Percentiles rank a stretch among this genome's conserved stretches.
phyloP scores from a whole-genome alignment of 1,140 invertebrate genomes.

The Aporrectodea caliginosa region DNA sequence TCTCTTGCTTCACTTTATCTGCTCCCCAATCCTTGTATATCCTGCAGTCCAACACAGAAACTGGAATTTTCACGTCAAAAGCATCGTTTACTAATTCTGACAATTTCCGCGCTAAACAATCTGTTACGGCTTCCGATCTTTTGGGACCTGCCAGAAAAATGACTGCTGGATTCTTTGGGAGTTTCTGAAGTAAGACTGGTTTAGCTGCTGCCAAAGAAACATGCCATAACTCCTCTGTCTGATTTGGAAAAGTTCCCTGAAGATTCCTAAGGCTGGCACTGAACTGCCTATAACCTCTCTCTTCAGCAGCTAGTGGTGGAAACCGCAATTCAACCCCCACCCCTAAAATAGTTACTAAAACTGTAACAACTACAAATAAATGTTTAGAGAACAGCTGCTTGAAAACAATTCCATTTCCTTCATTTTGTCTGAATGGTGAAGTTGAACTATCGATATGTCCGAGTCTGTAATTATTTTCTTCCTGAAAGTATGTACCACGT shows the following conservation, averaged over 20 bases:
- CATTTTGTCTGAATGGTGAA: no score
- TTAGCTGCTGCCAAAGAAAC: not conserved
- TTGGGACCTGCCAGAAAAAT: not conserved
- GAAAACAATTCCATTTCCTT: no score
- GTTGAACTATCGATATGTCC: no score
- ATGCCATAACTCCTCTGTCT: not conserved
- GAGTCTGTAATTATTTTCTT: no score
- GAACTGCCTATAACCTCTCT: not conserved
- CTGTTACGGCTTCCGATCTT: not conserved
- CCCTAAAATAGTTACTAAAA: no score
- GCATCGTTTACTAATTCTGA: not conserved
- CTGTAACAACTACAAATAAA: not conserved
- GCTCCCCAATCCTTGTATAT: not conserved
- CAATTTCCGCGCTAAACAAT: not conserved
- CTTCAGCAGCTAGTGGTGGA: not conserved
- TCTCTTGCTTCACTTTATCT: not conserved
- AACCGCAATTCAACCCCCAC: not conserved
- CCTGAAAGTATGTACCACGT: no score
- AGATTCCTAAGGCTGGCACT: not conserved
- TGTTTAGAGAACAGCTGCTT: not conserved
- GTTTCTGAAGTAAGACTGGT: not conserved
- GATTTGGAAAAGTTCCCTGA: not conserved
- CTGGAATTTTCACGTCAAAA: not conserved
- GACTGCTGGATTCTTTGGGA: not conserved
- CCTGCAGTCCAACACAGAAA: not conserved